A percentile compares a stretch with the other conserved stretches of the same genome.
These are phyloP conservation scores for Meloidogyne floridensis DNA, from an alignment of 1,140 invertebrate genomes.

Conservation along the genomic window DNA sequence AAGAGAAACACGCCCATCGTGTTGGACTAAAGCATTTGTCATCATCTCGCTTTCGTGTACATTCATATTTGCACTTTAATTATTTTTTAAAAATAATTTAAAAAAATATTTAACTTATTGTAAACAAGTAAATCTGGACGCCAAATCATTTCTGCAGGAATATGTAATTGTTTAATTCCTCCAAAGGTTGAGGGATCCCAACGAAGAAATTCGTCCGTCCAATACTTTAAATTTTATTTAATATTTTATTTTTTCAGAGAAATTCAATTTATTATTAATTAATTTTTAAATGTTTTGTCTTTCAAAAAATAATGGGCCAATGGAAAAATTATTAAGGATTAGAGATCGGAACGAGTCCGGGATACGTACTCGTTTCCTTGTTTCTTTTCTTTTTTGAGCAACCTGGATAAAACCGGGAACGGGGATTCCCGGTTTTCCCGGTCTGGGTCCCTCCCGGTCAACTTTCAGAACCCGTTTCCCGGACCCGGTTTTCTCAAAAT, in stretches of 20 bases:
- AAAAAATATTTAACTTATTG: slow-evolving; percentile 32
- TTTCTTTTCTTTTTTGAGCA: too few species aligned
- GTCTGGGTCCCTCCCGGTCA: too few species aligned
- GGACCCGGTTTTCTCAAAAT: too few species aligned
- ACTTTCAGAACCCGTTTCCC: too few species aligned
- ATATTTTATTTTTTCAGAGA: background rate
- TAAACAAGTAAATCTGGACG: slow-evolving; percentile 45
- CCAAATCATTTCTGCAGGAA: slow-evolving; percentile 41
- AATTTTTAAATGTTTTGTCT: too few species aligned
- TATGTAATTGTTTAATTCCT: slow-evolving; percentile 36
- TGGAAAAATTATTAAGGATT: too few species aligned
- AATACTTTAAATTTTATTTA: slow-evolving; percentile 42
- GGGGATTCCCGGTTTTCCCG: too few species aligned
- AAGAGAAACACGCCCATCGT: slow-evolving; percentile 58
- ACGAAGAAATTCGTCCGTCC: slow-evolving; percentile 40
- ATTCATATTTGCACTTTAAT: slow-evolving; percentile 62
- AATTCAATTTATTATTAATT: too few species aligned
- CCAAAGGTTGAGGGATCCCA: slow-evolving; percentile 41
- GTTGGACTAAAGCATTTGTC: slow-evolving; percentile 59
- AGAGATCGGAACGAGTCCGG: too few species aligned
- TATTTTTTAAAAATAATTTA: background rate
- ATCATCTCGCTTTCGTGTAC: slow-evolving; percentile 62
- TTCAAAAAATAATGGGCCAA: too few species aligned
- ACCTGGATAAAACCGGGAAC: too few species aligned
- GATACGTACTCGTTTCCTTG: too few species aligned